These are phyloP conservation scores for Tholera decimalis DNA, from an alignment of 2,888 invertebrate species.

Conservation along the genomic window DNA sequence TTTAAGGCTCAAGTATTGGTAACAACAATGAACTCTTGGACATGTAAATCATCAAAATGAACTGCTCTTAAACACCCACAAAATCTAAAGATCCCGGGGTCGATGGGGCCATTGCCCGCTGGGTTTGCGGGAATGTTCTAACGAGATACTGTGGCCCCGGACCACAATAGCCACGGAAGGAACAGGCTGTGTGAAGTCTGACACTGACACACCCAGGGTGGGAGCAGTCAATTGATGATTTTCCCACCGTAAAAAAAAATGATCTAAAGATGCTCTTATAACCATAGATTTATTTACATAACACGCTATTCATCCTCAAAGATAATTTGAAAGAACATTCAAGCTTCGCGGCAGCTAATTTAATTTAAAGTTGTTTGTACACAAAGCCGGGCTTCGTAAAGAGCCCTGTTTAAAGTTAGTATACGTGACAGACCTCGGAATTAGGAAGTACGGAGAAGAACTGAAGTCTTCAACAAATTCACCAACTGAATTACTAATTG, in stretches of 20 bases:
- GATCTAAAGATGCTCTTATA: neutral
- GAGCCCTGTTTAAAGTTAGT: conserved; percentile 20
- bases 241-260: no score
- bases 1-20: neutral
- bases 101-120: no score
- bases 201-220: no score
- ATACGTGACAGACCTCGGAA: conserved; percentile 31
- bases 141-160: no score
- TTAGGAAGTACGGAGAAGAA: conserved; percentile 14
- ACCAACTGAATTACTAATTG: conserved; percentile 32
- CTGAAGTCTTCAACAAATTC: conserved; percentile 19
- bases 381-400: conserved; percentile 9
- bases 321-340: neutral
- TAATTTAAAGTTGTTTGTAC: conserved; percentile 34
- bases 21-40: neutral
- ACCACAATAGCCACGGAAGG: no score
- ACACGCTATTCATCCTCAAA: conserved; percentile 6
- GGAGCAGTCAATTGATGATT: no score
- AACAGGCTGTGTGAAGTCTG: no score
- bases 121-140: no score
- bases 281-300: neutral
- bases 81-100: no score
- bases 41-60: no score
- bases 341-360: conserved; percentile 25
- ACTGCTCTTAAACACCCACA: neutral